Evolutionary conservation across 1,140 invertebrate species (phyloP), one percentile per base, ranked within the genome.

Genomic region (Triops longicaudatus): DNA sequence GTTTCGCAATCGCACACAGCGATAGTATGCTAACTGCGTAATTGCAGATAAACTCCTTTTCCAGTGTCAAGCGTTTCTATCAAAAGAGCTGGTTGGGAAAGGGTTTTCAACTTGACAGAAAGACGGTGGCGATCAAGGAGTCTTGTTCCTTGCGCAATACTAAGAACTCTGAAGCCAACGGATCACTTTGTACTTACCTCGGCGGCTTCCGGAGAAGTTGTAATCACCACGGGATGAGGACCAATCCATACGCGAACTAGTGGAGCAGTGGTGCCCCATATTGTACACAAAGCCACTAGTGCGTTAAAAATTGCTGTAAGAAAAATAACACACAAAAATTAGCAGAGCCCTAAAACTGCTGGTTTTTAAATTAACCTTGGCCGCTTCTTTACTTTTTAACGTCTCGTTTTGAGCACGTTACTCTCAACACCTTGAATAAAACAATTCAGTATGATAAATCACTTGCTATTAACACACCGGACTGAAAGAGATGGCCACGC

Each of bases 181-280:
- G n/a, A 5, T 63, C 14, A 9, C 17, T 63, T 28, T 42, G n/a
- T 14, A 37, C 31, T 73, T 26, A 77, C 76, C 76, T 77, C 76
- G 0, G 72, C 41, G 17, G 63, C 76, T 26, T 41, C 27, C 1
- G 76, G 71, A 11, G 76, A 73, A 73, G 43, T 73, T 2, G 73
- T 7, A 26, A 77, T 63, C 11, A 77, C 43, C 26, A 77, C 73
- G 7, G 76, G 76, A 28, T 44, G 73, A 22, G 76, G 76, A 9
- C 76, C 76, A 43, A 73, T 22, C 76, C 76, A 77, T 42, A 77
- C 41, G 7, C 76, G 76, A 74, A 77, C 31, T n/a, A 77, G 14
- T 12, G 76, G 76, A 11, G 42, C 26, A 10, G 31, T 63, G 9
- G 14, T 37, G 31, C 76, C 41, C 76, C 76, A 77, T 42, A 41